Evolutionary conservation across 2,888 invertebrate genomes (phyloP), one percentile per base, ranked within the genome.

Genomic region (Oscheius myriophilus): DNA sequence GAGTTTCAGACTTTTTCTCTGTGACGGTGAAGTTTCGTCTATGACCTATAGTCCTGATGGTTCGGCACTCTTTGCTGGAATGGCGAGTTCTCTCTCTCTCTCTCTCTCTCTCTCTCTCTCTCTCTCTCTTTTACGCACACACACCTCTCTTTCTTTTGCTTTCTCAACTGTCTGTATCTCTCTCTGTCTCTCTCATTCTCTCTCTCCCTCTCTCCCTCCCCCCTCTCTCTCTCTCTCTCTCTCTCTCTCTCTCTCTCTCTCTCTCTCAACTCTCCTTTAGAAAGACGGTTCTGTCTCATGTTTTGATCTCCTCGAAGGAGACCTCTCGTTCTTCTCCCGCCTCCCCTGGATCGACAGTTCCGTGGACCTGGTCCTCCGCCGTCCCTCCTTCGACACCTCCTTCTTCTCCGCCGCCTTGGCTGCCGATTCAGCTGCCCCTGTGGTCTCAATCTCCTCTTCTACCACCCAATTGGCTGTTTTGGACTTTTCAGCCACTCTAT

Each of bases 351-450:
- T 52, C 14, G 67, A 65, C 25, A 55, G 55, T 33, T 18, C 33
- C n/a, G 39, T 39, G 39, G 59, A 67, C 33, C 18, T 67, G 3
- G 45, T 41, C 12, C 46, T 65, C 1, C 65, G 71, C 9, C 52
- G 55, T 51, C 69, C 71, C 1, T 54, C 71, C 18, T 71, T 71
- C 53, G 71, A 71, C 57, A 71, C 71, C 12, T 71, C 71, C 9
- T 71, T 66, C 58, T 55, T 71, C 41, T 14, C 25, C 11, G 61
- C 61, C 25, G 49, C 26, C 3, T n/a, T 61, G n/a, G 9, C 49
- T 33, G 46, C 46, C 16, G 61, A 49, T 6, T 46, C 18, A 4
- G 39, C 61, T 1, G 49, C 49, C 49, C 61, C 61, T 9, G 39
- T 51, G 4, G 39, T 61, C 49, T 23, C 45, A 14, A 49, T 61